Percentiles rank a stretch among this genome's conserved stretches.
These are phyloP conservation scores for Scylla paramamosain DNA, from an alignment of 1,140 invertebrate species.

Conservation along the genomic window DNA sequence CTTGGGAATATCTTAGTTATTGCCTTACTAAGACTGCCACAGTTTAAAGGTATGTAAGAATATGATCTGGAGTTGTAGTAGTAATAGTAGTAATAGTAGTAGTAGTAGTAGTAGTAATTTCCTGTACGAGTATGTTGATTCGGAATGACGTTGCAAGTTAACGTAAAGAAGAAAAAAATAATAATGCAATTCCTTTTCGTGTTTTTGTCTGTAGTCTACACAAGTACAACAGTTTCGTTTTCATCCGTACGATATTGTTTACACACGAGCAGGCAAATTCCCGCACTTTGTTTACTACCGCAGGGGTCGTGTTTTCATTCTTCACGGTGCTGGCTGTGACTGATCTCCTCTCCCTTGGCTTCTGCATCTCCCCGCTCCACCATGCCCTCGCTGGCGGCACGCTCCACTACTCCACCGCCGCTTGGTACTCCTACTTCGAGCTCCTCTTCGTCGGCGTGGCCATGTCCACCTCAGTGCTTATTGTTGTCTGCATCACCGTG, in stretches of 20 bases:
- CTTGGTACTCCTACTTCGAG: conserved; percentile 79
- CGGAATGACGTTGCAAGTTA: too few species aligned
- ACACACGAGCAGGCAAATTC: too few species aligned
- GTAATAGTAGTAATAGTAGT: too few species aligned
- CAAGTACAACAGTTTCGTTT: too few species aligned
- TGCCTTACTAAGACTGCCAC: conserved; percentile 78
- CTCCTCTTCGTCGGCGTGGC: conserved; percentile 78
- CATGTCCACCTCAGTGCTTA: conserved; percentile 78
- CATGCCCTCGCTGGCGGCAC: conserved; percentile 76
- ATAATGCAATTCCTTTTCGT: neutral
- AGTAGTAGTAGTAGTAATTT: too few species aligned
- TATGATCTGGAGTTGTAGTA: too few species aligned
- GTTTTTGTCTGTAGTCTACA: too few species aligned
- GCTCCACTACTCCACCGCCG: conserved; percentile 71
- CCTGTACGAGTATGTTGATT: too few species aligned
- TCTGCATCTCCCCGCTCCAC: conserved; percentile 77
- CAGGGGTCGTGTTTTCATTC: conserved; percentile 79
- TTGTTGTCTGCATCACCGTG: conserved; percentile 79
- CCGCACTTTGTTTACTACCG: neutral
- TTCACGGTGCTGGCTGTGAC: conserved; percentile 78
- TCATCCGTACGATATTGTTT: too few species aligned
- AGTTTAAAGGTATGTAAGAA: conserved; percentile 76
- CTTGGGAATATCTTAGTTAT: conserved; percentile 79
- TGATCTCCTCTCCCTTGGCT: conserved; percentile 78
- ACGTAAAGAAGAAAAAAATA: neutral